phyloP scores from a whole-genome alignment of 2,888 invertebrate species.

The Drosophila dives region DNA sequence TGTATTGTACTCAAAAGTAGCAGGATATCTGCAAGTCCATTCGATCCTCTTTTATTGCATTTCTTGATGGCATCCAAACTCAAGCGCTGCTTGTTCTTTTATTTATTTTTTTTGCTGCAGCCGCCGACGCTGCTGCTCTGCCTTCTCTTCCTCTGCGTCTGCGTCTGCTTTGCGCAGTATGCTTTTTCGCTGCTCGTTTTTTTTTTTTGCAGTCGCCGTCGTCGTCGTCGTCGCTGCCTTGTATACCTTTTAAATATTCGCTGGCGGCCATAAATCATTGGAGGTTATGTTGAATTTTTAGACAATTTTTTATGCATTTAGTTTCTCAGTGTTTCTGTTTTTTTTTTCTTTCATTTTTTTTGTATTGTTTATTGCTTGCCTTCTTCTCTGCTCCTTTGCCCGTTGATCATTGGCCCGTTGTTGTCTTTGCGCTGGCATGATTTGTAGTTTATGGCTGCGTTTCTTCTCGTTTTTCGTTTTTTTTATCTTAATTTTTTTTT shows the following conservation, averaged over 20 bases:
- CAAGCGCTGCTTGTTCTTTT: slow-evolving; percentile 16
- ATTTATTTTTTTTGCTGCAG: slow-evolving; percentile 12
- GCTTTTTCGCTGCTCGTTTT: slow-evolving; percentile 16
- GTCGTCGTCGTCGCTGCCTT: slow-evolving; percentile 36
- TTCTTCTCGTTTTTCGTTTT: slow-evolving; percentile 35
- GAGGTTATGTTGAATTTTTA: slow-evolving; percentile 83
- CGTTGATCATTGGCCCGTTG: slow-evolving; percentile 25
- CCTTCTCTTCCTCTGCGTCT: slow-evolving; percentile 4
- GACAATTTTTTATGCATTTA: slow-evolving; percentile 74
- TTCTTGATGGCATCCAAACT: slow-evolving; percentile 23
- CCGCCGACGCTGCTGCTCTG: slow-evolving; percentile 8
- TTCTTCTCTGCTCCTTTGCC: slow-evolving; percentile 36
- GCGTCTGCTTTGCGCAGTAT: slow-evolving; percentile 12
- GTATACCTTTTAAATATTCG: slow-evolving; percentile 82
- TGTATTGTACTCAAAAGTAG: background rate
- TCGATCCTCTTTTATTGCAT: slow-evolving; percentile 15
- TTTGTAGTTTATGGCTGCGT: slow-evolving; percentile 78
- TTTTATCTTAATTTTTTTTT: background rate
- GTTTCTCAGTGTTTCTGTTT: slow-evolving; percentile 35
- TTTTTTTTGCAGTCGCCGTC: slow-evolving; percentile 27
- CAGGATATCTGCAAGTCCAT: slow-evolving; percentile 13
- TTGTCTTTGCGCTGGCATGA: slow-evolving; percentile 73
- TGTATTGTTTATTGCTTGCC: slow-evolving; percentile 24
- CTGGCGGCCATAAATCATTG: slow-evolving; percentile 83
- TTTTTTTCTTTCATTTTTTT: background rate